Base-by-base conservation (phyloP, 2,888 invertebrate species). In the Hypsopygia costalis region DNA sequence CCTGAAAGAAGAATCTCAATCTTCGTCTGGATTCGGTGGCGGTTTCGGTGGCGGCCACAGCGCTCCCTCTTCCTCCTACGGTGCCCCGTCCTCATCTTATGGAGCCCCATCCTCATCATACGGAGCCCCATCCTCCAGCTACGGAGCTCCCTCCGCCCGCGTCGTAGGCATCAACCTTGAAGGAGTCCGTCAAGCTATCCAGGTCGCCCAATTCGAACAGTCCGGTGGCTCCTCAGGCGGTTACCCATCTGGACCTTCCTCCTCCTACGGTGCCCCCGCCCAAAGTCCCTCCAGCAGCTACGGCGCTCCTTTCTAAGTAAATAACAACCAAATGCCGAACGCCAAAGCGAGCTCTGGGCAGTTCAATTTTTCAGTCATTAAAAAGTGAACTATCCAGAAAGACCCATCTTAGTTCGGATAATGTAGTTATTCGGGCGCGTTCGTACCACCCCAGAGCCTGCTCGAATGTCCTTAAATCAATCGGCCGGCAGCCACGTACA, bases 111-210 rank as follows among this genome's bases (percentile, higher is more conserved):
- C 85, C 20, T 50, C 93, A 80, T 67, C 87, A 51, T 93, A 93
- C 60, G 94, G 94, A 36, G 92, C 86, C 41, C 94, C 94, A 45
- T 80, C 82, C 8, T 42, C 92, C 90, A 63, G 82, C 77, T 66
- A 87, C 86, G 62, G 88, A 36, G 73, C 66, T 21, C 73, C 73
- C 3, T 71, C 71, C 32, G 73, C 74, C 52, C 91, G 93, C 58
- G 95, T 96, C 41, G 94, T 95, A 55, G 96, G 95, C 54, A 93
- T 96, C 80, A 93, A 95, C 81, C 92, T 96, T 51, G 96, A 95
- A 63, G 95, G 94, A 50, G 94, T 95, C 66, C 94, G 94, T 65
- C 95, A 95, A 64, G 95, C 95, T 58, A 94, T 96, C 82, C 95
- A 96, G 77, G 95, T 96, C 50, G 96, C 96, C 31, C 95, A 96